Percentiles rank a stretch among this genome's conserved stretches.
Conservation (phyloP, 35 echinoderm and acorn worm species). For the Stichopus chloronotus region DNA sequence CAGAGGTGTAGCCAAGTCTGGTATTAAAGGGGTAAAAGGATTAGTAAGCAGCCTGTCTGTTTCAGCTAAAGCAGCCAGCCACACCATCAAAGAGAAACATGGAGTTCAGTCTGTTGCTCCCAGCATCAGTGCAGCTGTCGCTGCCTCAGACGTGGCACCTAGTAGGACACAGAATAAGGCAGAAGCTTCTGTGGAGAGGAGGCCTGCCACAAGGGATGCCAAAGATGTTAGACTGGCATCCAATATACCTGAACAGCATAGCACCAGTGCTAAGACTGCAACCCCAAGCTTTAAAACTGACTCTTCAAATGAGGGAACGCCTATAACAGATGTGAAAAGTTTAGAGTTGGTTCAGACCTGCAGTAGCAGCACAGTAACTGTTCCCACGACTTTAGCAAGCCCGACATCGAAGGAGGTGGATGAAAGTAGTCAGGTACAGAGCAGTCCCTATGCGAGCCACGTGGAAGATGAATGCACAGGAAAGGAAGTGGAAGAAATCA, state of each 20-base stretch:
- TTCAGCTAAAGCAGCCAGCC: not conserved
- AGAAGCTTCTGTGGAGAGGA: not conserved
- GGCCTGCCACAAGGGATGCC: not conserved
- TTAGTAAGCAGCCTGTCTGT: conserved; percentile 32
- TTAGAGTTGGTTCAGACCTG: not conserved
- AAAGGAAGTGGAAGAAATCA: not conserved
- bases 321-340: conserved; percentile 36
- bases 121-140: conserved; percentile 22
- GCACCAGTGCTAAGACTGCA: not conserved
- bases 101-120: not conserved
- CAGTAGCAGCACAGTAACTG: not conserved
- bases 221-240: not conserved
- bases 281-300: not conserved
- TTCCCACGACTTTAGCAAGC: not conserved
- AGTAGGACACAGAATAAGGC: not conserved
- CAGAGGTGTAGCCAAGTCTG: conserved; percentile 30
- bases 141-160: not conserved
- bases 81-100: conserved; percentile 7
- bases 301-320: not conserved
- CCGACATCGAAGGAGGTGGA: not conserved
- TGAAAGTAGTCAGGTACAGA: not conserved
- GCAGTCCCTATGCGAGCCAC: not conserved
- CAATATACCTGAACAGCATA: not conserved
- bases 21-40: conserved; percentile 49
- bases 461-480: not conserved